Base-by-base conservation (phyloP, 2,888 invertebrate genomes). In the Dione juno region DNA sequence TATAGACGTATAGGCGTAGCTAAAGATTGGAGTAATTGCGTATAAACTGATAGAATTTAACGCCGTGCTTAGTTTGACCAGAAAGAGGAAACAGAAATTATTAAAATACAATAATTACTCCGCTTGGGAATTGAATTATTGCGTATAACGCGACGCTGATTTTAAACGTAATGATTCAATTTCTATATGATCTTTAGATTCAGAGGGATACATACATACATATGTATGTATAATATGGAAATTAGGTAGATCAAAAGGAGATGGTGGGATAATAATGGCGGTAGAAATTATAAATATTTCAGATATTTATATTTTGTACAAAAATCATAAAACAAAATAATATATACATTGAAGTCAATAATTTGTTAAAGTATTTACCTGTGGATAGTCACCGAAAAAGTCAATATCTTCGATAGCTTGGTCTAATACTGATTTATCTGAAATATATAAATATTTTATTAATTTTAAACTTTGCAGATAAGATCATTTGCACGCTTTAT, bases 391-490 rank as follows among this genome's bases (percentile, higher is more conserved):
- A 6, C 84, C 82, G 85, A 95, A 95, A 81, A 96, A 96, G 53
- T 90, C 87, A 11, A 94, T 89, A 76, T 96, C 95, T 41, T 94
- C 94, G 70, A 96, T 88, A 0, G 95, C 95, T 84, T 95, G 94
- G 71, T 94, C 94, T 76, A 96, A 86, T 75, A 96, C 94, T 28
- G 94, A 92, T 86, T 95, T 96, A 90, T 96, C 96, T 96, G 92
- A 58, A 94, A 94, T 76, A n/a, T n/a, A n/a, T n/a, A 58, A 43
- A 66, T 6, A 66, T 67, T 10, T 28, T 28, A 28, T 28, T 28
- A 28, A 3, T 28, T 3, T 14, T 43, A 14, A 43, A 43, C 43
- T 5, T 43, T 14, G 14, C 43, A 14, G 14, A 5, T 43, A 28
- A 5, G 5, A 28, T n/a, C n/a, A n/a, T n/a, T n/a, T n/a, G n/a